Conservation (phyloP, 2,797 vertebrate species). For the Ctenopoma kingsleyae region DNA sequence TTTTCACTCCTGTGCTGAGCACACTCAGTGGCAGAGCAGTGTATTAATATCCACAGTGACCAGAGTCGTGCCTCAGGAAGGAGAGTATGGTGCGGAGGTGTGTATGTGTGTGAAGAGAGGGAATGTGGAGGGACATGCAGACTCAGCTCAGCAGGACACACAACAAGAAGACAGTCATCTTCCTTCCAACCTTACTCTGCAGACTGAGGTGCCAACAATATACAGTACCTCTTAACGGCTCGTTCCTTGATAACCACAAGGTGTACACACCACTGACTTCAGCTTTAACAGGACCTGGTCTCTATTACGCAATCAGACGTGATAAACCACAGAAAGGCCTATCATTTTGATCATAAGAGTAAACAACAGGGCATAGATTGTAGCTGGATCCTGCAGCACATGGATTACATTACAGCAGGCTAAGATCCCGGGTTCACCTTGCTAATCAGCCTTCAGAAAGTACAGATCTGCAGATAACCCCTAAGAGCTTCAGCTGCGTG, state of each 20-base stretch:
- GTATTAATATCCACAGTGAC: conserved; percentile 85
- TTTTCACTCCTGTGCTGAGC: conserved; percentile 81
- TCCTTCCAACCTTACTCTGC: conserved; percentile 53
- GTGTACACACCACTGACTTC: conserved; percentile 32
- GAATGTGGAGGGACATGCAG: conserved; percentile 32
- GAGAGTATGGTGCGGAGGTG: conserved; percentile 55
- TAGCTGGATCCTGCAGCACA: conserved; percentile 39
- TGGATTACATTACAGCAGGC: conserved; percentile 53
- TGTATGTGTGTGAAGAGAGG: conserved; percentile 35
- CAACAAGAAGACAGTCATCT: conserved; percentile 59
- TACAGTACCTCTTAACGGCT: conserved; percentile 53
- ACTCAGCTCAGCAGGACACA: conserved; percentile 53
- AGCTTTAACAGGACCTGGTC: conserved; percentile 28
- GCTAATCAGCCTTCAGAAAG: conserved; percentile 63
- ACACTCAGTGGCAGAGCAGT: conserved; percentile 72
- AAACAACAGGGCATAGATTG: conserved; percentile 41
- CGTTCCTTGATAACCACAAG: conserved; percentile 31
- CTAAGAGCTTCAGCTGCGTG: conserved; percentile 33
- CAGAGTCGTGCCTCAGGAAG: conserved; percentile 72
- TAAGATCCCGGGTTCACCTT: conserved; percentile 48
- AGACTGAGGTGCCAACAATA: conserved; percentile 51
- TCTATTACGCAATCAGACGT: conserved; percentile 32
- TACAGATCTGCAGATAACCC: conserved; percentile 54
- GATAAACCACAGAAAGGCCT: conserved; percentile 20
- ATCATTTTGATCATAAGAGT: conserved; percentile 22